These are phyloP conservation scores for Xanthorhoe designata DNA, from an alignment of 2,888 invertebrate genomes.

Conservation along the genomic window DNA sequence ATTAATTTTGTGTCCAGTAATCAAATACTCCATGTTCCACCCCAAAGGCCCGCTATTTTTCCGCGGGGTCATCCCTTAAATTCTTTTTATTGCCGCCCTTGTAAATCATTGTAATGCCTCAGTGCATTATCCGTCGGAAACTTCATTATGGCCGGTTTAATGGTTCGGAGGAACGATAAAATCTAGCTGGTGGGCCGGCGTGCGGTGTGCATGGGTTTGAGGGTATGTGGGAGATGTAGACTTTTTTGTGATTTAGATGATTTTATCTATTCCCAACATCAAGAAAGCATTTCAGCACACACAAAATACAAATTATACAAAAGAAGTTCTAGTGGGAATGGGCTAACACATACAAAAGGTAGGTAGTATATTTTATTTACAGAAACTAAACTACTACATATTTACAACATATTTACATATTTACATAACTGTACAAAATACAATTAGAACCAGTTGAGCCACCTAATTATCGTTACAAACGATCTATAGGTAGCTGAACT, in stretches of 20 bases:
- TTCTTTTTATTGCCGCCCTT: conserved; percentile 84
- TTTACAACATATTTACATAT: too few relatives aligned
- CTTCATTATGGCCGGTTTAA: conserved; percentile 85
- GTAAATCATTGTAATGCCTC: conserved; percentile 85
- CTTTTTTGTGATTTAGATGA: neutral
- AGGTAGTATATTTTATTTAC: too few relatives aligned
- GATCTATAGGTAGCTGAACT: too few relatives aligned
- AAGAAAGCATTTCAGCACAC: too few relatives aligned
- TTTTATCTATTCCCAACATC: too few relatives aligned
- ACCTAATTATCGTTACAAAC: too few relatives aligned
- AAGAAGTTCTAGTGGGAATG: too few relatives aligned
- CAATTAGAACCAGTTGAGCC: too few relatives aligned
- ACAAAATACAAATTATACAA: too few relatives aligned
- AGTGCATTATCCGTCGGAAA: conserved; percentile 84
- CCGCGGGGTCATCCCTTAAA: conserved; percentile 84
- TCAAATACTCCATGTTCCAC: conserved; percentile 13
- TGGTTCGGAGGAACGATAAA: conserved; percentile 84
- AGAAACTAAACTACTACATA: too few relatives aligned
- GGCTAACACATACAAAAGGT: too few relatives aligned
- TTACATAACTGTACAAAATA: too few relatives aligned
- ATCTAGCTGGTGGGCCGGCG: conserved; percentile 73
- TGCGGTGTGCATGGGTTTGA: conserved; percentile 53
- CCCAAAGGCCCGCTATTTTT: conserved; percentile 66
- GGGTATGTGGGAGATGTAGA: conserved; percentile 6
- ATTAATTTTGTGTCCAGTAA: conserved; percentile 43